phyloP scores from a whole-genome alignment of 2,797 vertebrate species.

The Danio jaintianensis region DNA sequence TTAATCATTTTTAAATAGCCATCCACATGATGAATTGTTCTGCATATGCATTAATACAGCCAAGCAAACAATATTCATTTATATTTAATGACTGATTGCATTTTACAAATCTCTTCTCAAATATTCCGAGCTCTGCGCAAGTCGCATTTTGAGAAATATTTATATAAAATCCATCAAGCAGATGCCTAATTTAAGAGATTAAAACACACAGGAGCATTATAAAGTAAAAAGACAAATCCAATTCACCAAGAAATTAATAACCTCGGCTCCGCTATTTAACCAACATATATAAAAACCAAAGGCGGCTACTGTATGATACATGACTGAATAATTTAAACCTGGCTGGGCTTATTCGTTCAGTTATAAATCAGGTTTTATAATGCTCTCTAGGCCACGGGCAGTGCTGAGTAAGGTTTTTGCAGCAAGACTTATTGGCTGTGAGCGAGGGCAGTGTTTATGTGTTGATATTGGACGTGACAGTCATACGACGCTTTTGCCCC shows the following conservation, averaged over 20 bases:
- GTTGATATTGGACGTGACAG: constrained; percentile 41
- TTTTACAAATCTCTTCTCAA: constrained; percentile 37
- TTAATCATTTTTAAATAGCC: constrained; percentile 12
- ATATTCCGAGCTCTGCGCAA: constrained; percentile 8
- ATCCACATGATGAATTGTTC: constrained; percentile 13
- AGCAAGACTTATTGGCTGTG: constrained; percentile 11
- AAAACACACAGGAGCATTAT: constrained; percentile 2
- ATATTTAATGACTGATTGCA: constrained; percentile 22
- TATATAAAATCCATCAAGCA: constrained; percentile 12
- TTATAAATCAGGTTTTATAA: constrained; percentile 49
- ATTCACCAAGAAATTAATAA: constrained; percentile 18
- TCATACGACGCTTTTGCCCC: not conserved
- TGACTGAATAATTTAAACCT: constrained; percentile 43
- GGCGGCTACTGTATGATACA: constrained; percentile 5
- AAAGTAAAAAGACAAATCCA: constrained; percentile 22
- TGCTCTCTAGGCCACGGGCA: constrained; percentile 24
- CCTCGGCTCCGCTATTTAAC: constrained; percentile 10
- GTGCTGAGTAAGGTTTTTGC: constrained; percentile 42
- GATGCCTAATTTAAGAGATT: constrained; percentile 33
- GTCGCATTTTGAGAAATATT: constrained; percentile 14
- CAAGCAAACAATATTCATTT: constrained; percentile 29
- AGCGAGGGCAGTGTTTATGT: constrained; percentile 39
- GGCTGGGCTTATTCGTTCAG: constrained; percentile 13
- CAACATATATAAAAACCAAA: constrained; percentile 22
- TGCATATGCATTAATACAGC: not conserved